Conservation (phyloP, 2,888 invertebrate species). For the Ischnus inquisitorius region DNA sequence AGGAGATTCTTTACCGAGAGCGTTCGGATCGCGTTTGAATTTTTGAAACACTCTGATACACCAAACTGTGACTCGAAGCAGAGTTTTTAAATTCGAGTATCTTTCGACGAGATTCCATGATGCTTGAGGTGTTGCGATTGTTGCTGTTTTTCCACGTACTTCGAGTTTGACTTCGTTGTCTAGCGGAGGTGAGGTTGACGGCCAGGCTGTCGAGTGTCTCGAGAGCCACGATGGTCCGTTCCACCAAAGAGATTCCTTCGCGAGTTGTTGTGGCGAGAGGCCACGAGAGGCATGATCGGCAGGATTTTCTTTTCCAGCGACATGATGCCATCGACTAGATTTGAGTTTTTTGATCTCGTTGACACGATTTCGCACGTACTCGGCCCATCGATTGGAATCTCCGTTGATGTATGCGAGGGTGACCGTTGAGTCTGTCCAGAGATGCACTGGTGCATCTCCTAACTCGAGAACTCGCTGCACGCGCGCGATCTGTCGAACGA, state of each 20-base stretch:
- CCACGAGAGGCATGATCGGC: conserved; percentile 76
- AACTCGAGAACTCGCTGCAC: conserved; percentile 34
- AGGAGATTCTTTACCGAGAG: conserved; percentile 12
- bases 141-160: conserved; percentile 21
- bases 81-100: conserved; percentile 29
- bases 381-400: conserved; percentile 70
- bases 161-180: conserved; percentile 20
- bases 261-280: conserved; percentile 39
- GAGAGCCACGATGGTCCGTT: conserved; percentile 52
- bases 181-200: conserved; percentile 13
- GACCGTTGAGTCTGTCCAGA: conserved; percentile 74
- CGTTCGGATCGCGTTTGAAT: conserved; percentile 30
- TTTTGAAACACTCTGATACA: conserved; percentile 28
- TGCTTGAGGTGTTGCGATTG: conserved; percentile 23
- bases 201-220: conserved; percentile 32
- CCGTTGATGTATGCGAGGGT: conserved; percentile 71
- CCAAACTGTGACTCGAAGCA: conserved; percentile 39
- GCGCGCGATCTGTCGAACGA: conserved; percentile 43
- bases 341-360: conserved; percentile 69
- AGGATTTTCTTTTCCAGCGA: conserved; percentile 70
- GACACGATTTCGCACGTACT: conserved; percentile 73
- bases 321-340: conserved; percentile 71
- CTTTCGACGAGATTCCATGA: conserved; percentile 33
- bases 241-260: conserved; percentile 27
- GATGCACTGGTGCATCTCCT: conserved; percentile 46